Evolutionary conservation across 1,140 invertebrate species (phyloP).

Genomic region (Brachionus manjavacas): DNA sequence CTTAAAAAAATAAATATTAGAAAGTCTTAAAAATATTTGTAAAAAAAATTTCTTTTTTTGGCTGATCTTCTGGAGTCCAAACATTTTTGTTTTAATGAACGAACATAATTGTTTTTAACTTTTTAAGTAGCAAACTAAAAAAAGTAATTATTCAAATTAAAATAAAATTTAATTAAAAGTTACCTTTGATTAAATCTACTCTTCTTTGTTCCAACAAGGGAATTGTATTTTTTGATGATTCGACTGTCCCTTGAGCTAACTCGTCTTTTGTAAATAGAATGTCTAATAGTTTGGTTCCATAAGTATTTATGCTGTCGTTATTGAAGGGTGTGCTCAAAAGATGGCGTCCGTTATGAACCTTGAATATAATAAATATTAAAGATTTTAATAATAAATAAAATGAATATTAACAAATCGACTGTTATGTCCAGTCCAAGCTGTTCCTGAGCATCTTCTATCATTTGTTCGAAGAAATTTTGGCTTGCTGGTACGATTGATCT

Average conservation of each 20-base stretch:
- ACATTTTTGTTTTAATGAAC: constrained; percentile 12
- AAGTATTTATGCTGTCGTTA: too few species aligned
- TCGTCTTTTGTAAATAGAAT: too few species aligned
- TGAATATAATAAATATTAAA: background rate
- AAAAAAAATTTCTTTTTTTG: background rate
- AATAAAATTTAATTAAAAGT: background rate
- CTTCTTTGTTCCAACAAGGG: background rate
- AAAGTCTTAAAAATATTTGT: background rate
- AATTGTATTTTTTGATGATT: background rate
- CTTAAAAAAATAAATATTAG: background rate
- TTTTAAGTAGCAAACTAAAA: background rate
- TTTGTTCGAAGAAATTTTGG: background rate
- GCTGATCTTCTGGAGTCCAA: background rate
- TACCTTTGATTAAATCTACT: constrained; percentile 3
- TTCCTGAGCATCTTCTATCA: background rate
- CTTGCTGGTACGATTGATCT: too few species aligned
- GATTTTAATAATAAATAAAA: background rate
- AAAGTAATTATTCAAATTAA: background rate
- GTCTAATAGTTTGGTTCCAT: too few species aligned
- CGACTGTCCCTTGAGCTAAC: background rate
- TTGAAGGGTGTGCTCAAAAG: background rate
- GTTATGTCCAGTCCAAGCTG: background rate
- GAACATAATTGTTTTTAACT: background rate
- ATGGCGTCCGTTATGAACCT: too few species aligned
- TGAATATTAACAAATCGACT: background rate